phyloP scores from a whole-genome alignment of 2,113 vertebrate genomes.

The Bos taurus region ARS-UCD2.0 NC_037328.1:64480001-64480500 shows the following conservation, averaged over 20 bases:
- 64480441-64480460: background rate
- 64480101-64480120: background rate
- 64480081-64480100: background rate
- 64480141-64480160: background rate
- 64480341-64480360: background rate
- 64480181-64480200: background rate
- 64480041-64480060: background rate
- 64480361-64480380: background rate
- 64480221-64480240: background rate
- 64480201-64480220: background rate
- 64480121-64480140: background rate
- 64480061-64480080: background rate
- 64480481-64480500: background rate
- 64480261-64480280: background rate
- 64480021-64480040: background rate
- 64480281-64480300: background rate
- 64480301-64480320: background rate
- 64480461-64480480: background rate
- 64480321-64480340: background rate
- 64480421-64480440: background rate
- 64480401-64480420: background rate
- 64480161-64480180: background rate
- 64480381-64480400: background rate
- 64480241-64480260: background rate
- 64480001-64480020: background rate